Base-by-base conservation (phyloP, 2,797 vertebrate species). In the Molossus alvarezi region DNA sequence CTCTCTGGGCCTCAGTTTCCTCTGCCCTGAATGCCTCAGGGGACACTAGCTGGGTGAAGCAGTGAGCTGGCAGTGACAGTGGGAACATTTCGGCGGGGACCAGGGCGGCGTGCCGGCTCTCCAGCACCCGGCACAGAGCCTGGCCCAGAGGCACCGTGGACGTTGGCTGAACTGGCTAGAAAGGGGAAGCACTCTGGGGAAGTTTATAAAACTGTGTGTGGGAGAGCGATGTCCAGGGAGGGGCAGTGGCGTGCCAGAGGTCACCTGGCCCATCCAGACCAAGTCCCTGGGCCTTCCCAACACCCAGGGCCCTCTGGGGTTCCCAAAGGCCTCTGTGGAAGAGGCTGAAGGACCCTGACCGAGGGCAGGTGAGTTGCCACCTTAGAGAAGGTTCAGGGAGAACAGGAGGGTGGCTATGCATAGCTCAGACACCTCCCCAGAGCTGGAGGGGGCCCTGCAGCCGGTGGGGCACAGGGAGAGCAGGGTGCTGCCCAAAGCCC, bases 161-260 rank as follows among this genome's bases (percentile, higher is more conserved):
- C 27, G 17, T 62, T 95, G 95, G 84, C 90, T 94, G 83, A 91
- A 96, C 91, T 55, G 48, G 88, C 21, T 67, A 76, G 90, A 95
- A 72, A 94, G 21, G 71, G n/a, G 83, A 91, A 89, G 48, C 45
- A 64, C 80, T 96, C 72, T 37, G 90, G 86, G 77, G 91, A 94
- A 94, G 88, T 97, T 96, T 95, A 82, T 92, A 95, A 95, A 96
- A 82, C 37, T 11, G 5, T 67, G 77, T 94, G 53, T 75, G 88
- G 33, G 73, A 76, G 1, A 60, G 55, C 0, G 6, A 58, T 1
- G 1, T 89, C 65, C 77, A 77, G 92, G 80, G 64, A 77, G 62
- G 87, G 57, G 29, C 88, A 33, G 2, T 5, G n/a, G 67, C 0
- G 2, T 27, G 51, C 93, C 51, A 83, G 57, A 84, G 67, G 94